Percentiles rank a stretch among this genome's conserved stretches.
Evolutionary conservation across 2,888 invertebrate species (phyloP).

Genomic region (Xestobium rufovillosum): DNA sequence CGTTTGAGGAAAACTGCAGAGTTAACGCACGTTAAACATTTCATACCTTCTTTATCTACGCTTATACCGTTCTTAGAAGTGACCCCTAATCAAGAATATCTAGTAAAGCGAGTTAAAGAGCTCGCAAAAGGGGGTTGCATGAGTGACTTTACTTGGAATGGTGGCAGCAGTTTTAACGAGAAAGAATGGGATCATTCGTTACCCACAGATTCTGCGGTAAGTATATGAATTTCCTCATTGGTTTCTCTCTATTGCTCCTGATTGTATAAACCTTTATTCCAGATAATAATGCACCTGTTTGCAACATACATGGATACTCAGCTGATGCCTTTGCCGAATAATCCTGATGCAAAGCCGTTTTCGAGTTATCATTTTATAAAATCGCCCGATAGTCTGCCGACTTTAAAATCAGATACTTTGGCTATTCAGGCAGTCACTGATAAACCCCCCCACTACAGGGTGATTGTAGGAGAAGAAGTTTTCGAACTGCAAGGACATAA

Average conservation of each 20-base stretch:
- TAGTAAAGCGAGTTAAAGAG: slow-evolving; percentile 70
- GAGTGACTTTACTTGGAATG: slow-evolving; percentile 82
- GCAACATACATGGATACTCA: slow-evolving; percentile 82
- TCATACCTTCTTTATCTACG: slow-evolving; percentile 52
- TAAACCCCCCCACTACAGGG: slow-evolving; percentile 65
- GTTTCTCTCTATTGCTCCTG: too few relatives aligned
- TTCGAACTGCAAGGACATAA: slow-evolving; percentile 73
- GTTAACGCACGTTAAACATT: slow-evolving; percentile 44
- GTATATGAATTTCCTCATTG: slow-evolving; percentile 19
- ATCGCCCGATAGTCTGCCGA: slow-evolving; percentile 43
- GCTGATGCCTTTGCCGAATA: slow-evolving; percentile 56
- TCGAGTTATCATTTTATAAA: slow-evolving; percentile 47
- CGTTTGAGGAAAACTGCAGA: slow-evolving; percentile 67
- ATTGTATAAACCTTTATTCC: slow-evolving; percentile 26
- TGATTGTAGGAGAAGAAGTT: slow-evolving; percentile 58
- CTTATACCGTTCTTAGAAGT: slow-evolving; percentile 76
- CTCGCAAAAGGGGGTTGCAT: slow-evolving; percentile 79
- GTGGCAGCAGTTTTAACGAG: slow-evolving; percentile 64
- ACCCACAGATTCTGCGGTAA: slow-evolving; percentile 81
- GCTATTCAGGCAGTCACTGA: slow-evolving; percentile 55
- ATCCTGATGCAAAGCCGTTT: slow-evolving; percentile 60
- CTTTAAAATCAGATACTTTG: slow-evolving; percentile 45
- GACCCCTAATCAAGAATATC: slow-evolving; percentile 77
- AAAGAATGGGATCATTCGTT: slow-evolving; percentile 74
- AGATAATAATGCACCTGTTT: slow-evolving; percentile 79